Conservation (phyloP, 2,797 vertebrate genomes). For the Podarcis lilfordi region DNA sequence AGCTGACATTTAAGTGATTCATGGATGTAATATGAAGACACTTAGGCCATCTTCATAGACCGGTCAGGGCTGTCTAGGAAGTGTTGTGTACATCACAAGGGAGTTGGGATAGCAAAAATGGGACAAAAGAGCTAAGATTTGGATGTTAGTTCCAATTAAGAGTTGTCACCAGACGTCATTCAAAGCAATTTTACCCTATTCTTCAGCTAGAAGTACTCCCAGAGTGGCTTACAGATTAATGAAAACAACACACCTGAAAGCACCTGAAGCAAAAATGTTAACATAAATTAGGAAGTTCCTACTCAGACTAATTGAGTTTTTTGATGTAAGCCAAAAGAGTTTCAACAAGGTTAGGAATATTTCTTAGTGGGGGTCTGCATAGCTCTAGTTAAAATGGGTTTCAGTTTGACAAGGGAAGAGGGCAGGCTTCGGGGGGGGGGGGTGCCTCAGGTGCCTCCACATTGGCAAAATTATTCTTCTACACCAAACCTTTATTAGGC, state of each 20-base stretch:
- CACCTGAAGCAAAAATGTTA: neutral
- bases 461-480: no score
- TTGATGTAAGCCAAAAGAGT: neutral
- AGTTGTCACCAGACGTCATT: neutral
- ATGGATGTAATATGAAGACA: conserved; percentile 52
- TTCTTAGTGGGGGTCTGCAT: neutral
- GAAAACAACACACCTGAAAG: no score
- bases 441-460: neutral
- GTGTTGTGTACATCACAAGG: neutral
- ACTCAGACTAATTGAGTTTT: neutral
- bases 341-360: no score
- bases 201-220: no score
- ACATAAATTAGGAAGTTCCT: neutral
- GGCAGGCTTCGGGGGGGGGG: neutral
- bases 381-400: neutral
- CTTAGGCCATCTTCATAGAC: neutral
- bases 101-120: neutral
- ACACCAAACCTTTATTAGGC: no score
- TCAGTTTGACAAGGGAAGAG: neutral
- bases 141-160: neutral
- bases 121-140: neutral
- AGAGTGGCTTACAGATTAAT: no score
- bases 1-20: conserved; percentile 41
- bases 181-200: no score
- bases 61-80: no score